These are phyloP conservation scores for Opisthograptis luteolata DNA, from an alignment of 2,888 invertebrate species.

Conservation along the genomic window DNA sequence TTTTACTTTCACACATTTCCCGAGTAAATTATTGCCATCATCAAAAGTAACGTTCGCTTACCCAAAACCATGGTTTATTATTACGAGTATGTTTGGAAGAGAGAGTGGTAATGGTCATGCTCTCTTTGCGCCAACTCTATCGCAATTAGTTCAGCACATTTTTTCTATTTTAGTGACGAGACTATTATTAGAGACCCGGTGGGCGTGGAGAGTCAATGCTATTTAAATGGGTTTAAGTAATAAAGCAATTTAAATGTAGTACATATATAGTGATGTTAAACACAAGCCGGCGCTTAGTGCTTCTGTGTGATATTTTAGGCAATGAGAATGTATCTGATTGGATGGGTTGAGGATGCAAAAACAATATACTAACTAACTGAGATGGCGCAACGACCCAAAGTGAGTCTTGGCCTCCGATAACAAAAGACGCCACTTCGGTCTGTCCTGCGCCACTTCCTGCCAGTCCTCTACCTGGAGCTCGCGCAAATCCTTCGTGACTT, in stretches of 20 bases:
- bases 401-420: too few species aligned
- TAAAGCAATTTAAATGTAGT: constrained; percentile 6
- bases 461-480: too few species aligned
- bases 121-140: constrained; percentile 51
- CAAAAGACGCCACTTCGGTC: too few species aligned
- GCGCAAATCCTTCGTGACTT: too few species aligned
- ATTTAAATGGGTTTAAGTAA: constrained; percentile 4
- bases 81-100: constrained; percentile 43
- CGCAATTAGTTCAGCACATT: constrained; percentile 60
- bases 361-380: too few species aligned
- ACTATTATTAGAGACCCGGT: constrained; percentile 47
- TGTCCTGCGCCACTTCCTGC: too few species aligned
- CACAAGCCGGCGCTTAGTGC: too few species aligned
- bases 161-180: too few species aligned
- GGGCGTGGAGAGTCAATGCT: neutral
- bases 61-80: constrained; percentile 31
- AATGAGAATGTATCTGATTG: too few species aligned
- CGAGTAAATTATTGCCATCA: constrained; percentile 12
- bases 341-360: too few species aligned
- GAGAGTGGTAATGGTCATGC: constrained; percentile 60
- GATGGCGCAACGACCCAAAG: too few species aligned
- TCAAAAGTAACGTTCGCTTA: constrained; percentile 25
- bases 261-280: neutral
- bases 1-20: constrained; percentile 31
- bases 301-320: neutral